phyloP scores from a whole-genome alignment of 2,113 vertebrate species.

The Cavia aperea region DNA sequence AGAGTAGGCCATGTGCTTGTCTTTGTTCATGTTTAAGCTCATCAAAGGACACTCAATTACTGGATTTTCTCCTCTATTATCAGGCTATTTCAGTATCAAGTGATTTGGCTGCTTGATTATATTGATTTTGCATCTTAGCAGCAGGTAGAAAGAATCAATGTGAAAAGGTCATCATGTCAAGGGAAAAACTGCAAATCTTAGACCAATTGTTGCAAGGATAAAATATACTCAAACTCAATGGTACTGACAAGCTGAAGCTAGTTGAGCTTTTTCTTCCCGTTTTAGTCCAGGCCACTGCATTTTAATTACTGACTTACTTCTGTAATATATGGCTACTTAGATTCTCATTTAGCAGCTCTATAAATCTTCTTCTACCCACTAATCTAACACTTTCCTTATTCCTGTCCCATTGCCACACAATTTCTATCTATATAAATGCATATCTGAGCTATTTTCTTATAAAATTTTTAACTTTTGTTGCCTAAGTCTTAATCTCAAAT shows the following conservation, averaged over 20 bases:
- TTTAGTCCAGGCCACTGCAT: neutral
- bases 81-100: constrained; percentile 46
- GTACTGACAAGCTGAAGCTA: constrained; percentile 3
- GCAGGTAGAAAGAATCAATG: constrained; percentile 63
- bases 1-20: neutral
- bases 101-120: constrained; percentile 61
- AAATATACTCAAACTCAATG: constrained; percentile 51
- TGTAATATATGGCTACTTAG: neutral
- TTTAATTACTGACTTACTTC: constrained; percentile 27
- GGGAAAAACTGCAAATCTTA: constrained; percentile 55
- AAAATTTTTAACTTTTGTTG: neutral
- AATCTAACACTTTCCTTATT: neutral
- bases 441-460: neutral
- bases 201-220: constrained; percentile 36
- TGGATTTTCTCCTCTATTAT: constrained; percentile 36
- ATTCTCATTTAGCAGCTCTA: neutral
- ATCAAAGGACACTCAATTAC: constrained; percentile 49
- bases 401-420: neutral
- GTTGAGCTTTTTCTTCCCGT: neutral
- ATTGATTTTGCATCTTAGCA: constrained; percentile 65
- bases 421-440: neutral
- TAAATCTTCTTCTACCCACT: neutral
- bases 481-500: neutral
- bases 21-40: neutral
- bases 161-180: constrained; percentile 59